Base-by-base conservation (phyloP, 1,140 invertebrate genomes). In the Linepithema humile region DNA sequence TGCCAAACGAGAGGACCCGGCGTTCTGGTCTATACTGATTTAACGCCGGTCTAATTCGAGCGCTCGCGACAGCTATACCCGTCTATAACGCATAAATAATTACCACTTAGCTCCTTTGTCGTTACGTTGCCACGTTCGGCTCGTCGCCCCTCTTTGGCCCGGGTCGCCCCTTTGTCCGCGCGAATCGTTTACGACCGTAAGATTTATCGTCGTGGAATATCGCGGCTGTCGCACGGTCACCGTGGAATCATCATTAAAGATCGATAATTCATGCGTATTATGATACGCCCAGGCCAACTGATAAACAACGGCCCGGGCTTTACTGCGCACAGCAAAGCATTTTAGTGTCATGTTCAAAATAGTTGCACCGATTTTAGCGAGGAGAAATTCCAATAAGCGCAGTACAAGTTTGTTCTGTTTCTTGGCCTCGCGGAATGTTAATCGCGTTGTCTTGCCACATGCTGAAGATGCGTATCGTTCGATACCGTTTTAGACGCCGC, bases 81-180 rank as follows among this genome's bases (percentile, higher is more conserved):
- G 38, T 85, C 73, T 90, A 91, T 91, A 90, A 90, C 89, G 86
- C 91, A 93, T 93, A 92, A 92, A 93, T 92, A 93, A 93, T 92
- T 92, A 93, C 91, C 85, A 91, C 88, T 93, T 91, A 92, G 92
- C 70, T 43, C 80, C 84, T 90, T 92, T 91, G 92, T 92, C 88
- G 91, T 89, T 87, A 85, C 84, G 77, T 75, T 86, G 83, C 78
- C 60, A 82, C 80, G 83, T 82, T 70, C 80, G 57, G 60, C 84
- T 64, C 55, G 59, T 78, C 73, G 35, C 26, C 9, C n/a, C 53
- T 7, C 78, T 64, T 64, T 62, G 35, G 26, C 35, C 60, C 64
- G 85, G 38, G 62, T 74, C 82, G 72, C 29, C 84, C 82, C 87
- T 92, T 91, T 91, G 89, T 91, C 82, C 87, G 69, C 50, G 55